Conservation (phyloP, 2,113 vertebrate species). For the Hipposideros armiger region DNA sequence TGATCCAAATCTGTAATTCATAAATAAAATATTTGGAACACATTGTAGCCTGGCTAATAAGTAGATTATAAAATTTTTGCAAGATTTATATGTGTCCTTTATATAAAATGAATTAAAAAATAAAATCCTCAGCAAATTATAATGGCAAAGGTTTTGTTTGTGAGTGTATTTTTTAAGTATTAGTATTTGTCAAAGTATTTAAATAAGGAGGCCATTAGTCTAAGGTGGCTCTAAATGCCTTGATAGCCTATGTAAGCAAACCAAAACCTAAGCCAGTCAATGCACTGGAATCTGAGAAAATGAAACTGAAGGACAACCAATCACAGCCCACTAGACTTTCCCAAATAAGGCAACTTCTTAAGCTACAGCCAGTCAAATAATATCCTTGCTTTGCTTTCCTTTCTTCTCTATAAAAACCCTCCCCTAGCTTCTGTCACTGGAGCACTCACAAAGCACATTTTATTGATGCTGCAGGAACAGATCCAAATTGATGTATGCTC, state of each 20-base stretch:
- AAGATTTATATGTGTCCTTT: background rate
- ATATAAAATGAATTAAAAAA: background rate
- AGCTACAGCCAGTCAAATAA: background rate
- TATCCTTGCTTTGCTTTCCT: background rate
- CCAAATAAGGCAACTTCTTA: background rate
- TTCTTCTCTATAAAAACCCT: background rate
- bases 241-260: background rate
- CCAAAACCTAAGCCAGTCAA: background rate
- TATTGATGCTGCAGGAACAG: background rate
- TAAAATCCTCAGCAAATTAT: background rate
- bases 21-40: background rate
- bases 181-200: background rate
- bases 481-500: background rate
- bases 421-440: background rate
- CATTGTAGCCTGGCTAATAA: background rate
- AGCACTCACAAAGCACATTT: too few relatives aligned
- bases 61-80: background rate
- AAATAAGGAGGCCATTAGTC: background rate
- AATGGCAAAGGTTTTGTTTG: background rate
- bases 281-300: background rate
- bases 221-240: background rate
- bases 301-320: background rate
- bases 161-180: background rate
- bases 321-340: background rate
- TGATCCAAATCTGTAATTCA: background rate